Conservation (phyloP, 2,888 invertebrate genomes). For the Leptinotarsa juncta region DNA sequence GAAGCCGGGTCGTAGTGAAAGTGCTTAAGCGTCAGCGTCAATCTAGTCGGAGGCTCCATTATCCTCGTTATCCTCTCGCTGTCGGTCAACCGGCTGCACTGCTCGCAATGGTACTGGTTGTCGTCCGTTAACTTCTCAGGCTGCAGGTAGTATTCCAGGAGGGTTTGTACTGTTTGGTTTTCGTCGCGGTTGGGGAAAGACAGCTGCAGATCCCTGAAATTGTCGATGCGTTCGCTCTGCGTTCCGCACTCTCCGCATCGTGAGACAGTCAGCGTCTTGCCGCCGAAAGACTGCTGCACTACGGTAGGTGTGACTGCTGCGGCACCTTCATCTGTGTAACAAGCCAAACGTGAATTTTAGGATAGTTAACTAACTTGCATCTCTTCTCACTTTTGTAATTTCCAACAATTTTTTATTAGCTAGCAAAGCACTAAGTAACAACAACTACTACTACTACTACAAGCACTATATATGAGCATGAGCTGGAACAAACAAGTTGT, state of each 20-base stretch:
- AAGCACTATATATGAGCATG: no score
- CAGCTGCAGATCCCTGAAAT: constrained; percentile 83
- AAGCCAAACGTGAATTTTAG: constrained; percentile 1
- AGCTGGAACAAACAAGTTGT: no score
- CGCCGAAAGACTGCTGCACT: constrained; percentile 81
- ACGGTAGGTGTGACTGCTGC: constrained; percentile 62
- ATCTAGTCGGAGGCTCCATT: constrained; percentile 79
- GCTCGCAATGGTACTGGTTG: constrained; percentile 85
- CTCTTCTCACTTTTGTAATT: neutral
- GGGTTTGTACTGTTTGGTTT: constrained; percentile 78
- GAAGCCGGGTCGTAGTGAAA: constrained; percentile 76
- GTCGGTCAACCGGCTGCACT: constrained; percentile 80
- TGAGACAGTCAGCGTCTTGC: constrained; percentile 79
- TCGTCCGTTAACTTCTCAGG: constrained; percentile 83
- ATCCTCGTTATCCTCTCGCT: constrained; percentile 79
- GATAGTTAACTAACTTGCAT: neutral
- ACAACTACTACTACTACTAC: no score
- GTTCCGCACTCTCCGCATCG: constrained; percentile 80
- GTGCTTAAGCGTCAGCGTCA: constrained; percentile 84
- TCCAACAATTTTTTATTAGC: no score
- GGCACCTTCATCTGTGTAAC: constrained; percentile 43
- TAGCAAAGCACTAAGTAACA: no score
- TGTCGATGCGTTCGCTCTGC: constrained; percentile 79
- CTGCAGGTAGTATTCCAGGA: constrained; percentile 82
- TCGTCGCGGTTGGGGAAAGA: constrained; percentile 73